Base-by-base conservation (phyloP, 2,113 vertebrate genomes). In the Anseranas semipalmata region DNA sequence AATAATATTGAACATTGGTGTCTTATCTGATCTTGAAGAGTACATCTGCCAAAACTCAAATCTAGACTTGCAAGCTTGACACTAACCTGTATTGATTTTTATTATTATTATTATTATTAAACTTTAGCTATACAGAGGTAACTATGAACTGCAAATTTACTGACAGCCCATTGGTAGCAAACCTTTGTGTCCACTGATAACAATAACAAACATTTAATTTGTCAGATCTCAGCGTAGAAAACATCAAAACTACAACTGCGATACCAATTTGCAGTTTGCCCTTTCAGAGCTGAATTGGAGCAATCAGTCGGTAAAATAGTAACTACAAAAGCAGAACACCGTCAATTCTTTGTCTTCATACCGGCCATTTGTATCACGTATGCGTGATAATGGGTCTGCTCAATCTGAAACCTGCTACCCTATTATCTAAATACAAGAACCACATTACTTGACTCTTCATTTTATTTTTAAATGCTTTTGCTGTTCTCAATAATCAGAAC, bases 161-260 rank as follows among this genome's bases (percentile, higher is more conserved):
- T 27, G 20, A 32, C 24, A 63, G 32, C 32, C 18, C 55, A 30
- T 8, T 9, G 16, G 2, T 33, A 50, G 10, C 20, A 52, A 76
- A 76, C 33, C 62, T 52, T 0, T 1, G 18, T 13, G 32, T 16
- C 43, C 14, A 18, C 13, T 2, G 1, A 43, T 8, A 25, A 15
- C 32, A 75, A 22, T 24, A 68, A 48, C 24, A 62, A 41, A 41
- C n/a, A 33, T 77, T 73, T 74, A 4, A 58, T 65, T 53, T 4
- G 8, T 12, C 3, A 0, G 8, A 62, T 27, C 17, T 39, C 35
- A 0, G 0, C 45, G 55, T 37, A 77, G 37, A 67, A 74, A 45
- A 3, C 45, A 58, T 24, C 45, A 77, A 12, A 58, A 21, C 35
- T 7, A 7, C 27, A 60, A 76, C 9, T 6, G 25, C 1, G 6